Evolutionary conservation across 2,797 vertebrate species (phyloP), one percentile per base, ranked within the genome.

Genomic region (Rousettus madagascariensis): DNA sequence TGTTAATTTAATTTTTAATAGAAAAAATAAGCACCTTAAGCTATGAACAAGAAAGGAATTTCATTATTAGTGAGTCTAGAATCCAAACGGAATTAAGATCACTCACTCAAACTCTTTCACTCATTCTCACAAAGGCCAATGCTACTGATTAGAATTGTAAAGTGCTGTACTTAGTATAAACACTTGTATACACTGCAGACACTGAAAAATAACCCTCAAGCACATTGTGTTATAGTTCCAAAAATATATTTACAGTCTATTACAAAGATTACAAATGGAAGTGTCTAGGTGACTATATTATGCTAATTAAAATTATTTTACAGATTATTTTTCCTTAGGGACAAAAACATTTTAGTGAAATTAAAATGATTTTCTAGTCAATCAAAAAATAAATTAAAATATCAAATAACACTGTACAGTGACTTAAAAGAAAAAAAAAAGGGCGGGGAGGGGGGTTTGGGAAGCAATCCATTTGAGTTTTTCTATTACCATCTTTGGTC

Each of bases 231-330:
- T 99, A 99, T 99, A 99, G 99, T 99, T 99, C 99, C 99, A 99
- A 99, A 99, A 99, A 99, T 99, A 99, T 99, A 99, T 99, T 99
- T 99, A 99, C 99, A 99, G 99, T 99, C 99, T 99, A 99, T 99
- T 99, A 99, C 99, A 99, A 99, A 99, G 99, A 99, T 99, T 99
- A 99, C 99, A 99, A 99, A 99, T 99, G 99, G 99, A 99, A 99
- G 98, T 98, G 98, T 99, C 99, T 99, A 99, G 99, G 99, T 99
- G 99, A 99, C 98, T 98, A 99, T 99, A 99, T 99, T 98, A 98
- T 97, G 98, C 98, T 99, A 99, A 98, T 98, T 99, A 99, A 99
- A 99, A 99, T 98, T 98, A 99, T 98, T 98, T 98, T 99, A 99
- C 99, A 99, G 97, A 98, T 99, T 98, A 99, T 98, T 98, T 99